A percentile compares a stretch with the other conserved stretches of the same genome.
Evolutionary conservation across 2,888 invertebrate species (phyloP).

Genomic region (Hypolimnas misippus): DNA sequence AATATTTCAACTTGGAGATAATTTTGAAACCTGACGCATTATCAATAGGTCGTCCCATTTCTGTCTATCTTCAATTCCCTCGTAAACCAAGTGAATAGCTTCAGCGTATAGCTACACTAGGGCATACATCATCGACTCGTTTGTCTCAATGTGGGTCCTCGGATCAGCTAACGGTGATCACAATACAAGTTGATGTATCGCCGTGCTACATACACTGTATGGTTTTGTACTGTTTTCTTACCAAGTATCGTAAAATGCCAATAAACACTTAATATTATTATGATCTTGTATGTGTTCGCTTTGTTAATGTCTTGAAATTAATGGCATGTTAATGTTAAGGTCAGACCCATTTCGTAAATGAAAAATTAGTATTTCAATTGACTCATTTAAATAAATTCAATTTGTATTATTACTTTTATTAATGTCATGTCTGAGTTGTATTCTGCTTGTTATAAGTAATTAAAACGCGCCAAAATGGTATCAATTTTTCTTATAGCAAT

Average conservation of each 20-base stretch:
- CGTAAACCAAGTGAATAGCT: slow-evolving; percentile 50
- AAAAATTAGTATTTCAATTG: too few relatives aligned
- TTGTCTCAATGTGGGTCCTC: slow-evolving; percentile 72
- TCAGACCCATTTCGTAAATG: too few relatives aligned
- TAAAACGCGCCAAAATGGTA: too few relatives aligned
- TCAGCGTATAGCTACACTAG: slow-evolving; percentile 48
- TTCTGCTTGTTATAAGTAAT: too few relatives aligned
- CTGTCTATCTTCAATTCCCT: slow-evolving; percentile 56
- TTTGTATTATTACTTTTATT: too few relatives aligned
- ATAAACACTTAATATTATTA: neutral
- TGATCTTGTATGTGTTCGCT: neutral
- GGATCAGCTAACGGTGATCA: slow-evolving; percentile 71
- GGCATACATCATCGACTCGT: slow-evolving; percentile 70
- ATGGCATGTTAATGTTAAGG: too few relatives aligned
- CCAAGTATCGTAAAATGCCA: slow-evolving; percentile 5
- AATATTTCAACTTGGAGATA: neutral
- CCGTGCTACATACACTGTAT: slow-evolving; percentile 60
- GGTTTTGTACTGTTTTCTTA: slow-evolving; percentile 37
- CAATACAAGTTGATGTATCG: slow-evolving; percentile 73
- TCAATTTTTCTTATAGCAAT: too few relatives aligned
- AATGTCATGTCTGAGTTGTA: too few relatives aligned
- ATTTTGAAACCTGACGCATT: slow-evolving; percentile 3
- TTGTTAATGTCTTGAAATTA: neutral
- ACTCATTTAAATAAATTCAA: too few relatives aligned
- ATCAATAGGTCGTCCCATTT: slow-evolving; percentile 48